Base-by-base conservation (phyloP, 2,797 vertebrate species). In the Gobio occitaniae region DNA sequence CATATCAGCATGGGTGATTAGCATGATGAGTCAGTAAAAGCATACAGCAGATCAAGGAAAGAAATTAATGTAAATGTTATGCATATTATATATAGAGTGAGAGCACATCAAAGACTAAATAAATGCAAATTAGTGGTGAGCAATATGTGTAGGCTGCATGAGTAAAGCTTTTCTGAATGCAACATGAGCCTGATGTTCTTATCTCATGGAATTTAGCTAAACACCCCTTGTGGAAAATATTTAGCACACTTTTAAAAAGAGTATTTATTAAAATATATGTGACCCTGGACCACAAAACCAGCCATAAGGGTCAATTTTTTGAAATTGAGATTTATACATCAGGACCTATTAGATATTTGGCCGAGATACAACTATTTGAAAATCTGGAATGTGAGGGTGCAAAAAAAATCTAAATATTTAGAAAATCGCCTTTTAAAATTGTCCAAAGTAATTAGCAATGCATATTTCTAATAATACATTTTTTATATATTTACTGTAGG, bases 1-100 rank as follows among this genome's bases (percentile, higher is more conserved):
- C 13, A 59, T 70, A 59, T 59, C n/a, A 59, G 38, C 10, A 10
- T 17, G 47, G 17, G 32, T 7, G 29, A 80, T 68, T 52, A 38
- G 29, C 79, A 69, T 21, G 68, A 71, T 61, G 21, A 82, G 38
- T 82, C 68, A 71, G 48, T 70, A 52, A 70, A 56, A 81, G 66
- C 66, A 69, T 19, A 56, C 36, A 56, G 79, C 50, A 56, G 66
- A 81, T 56, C 50, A 56, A 70, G 50, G 50, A 50, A 81, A 29
- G 15, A 32, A 65, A 79, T 36, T 21, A 0, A 70, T 25, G 36
- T 38, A 3, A 80, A 70, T 15, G 17, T 56, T 29, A 44, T 32
- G 38, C 36, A 63, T 63, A 74, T 83, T 74, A 75, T 19, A 63
- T 65, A 48, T 3, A 74, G 15, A 21, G 12, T 50, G 44, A 44